Percentiles rank a stretch among this genome's conserved stretches.
Conservation (phyloP, 2,888 invertebrate species). For the Hydrotaea cyrtoneurina region DNA sequence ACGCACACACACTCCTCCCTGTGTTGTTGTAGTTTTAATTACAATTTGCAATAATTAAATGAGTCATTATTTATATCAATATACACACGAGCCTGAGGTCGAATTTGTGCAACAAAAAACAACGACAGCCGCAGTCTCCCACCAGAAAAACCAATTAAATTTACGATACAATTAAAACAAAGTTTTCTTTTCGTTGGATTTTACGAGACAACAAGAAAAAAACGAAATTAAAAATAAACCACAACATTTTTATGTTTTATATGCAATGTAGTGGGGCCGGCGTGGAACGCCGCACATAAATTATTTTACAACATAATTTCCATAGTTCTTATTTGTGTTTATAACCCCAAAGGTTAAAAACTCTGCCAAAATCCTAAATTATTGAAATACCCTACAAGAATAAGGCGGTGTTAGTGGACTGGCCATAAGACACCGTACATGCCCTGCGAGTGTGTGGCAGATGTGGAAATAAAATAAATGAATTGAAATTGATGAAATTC, state of each 20-base stretch:
- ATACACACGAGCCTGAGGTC: not conserved
- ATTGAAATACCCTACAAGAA: not conserved
- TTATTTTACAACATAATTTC: slow-evolving; percentile 50
- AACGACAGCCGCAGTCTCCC: not conserved
- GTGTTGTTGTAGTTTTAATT: slow-evolving; percentile 41
- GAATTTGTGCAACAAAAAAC: not conserved
- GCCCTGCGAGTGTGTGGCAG: too few relatives aligned
- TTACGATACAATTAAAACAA: not conserved
- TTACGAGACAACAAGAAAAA: not conserved
- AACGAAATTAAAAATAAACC: not conserved
- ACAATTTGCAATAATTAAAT: slow-evolving; percentile 53
- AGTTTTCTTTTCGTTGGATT: not conserved
- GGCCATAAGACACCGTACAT: too few relatives aligned
- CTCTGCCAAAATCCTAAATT: slow-evolving; percentile 1
- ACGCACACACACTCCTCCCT: slow-evolving; percentile 3
- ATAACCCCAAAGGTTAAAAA: slow-evolving; percentile 30
- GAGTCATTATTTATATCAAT: slow-evolving; percentile 12
- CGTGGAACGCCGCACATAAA: not conserved
- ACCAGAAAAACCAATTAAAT: slow-evolving; percentile 1
- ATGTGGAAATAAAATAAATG: too few relatives aligned
- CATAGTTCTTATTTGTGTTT: slow-evolving; percentile 41
- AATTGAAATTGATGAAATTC: too few relatives aligned
- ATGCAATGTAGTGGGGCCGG: not conserved
- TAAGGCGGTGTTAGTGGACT: not conserved
- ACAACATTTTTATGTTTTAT: not conserved